Evolutionary conservation across 2,113 vertebrate species (phyloP), one percentile per base, ranked within the genome.

Genomic region (Ciconia stormi): DNA sequence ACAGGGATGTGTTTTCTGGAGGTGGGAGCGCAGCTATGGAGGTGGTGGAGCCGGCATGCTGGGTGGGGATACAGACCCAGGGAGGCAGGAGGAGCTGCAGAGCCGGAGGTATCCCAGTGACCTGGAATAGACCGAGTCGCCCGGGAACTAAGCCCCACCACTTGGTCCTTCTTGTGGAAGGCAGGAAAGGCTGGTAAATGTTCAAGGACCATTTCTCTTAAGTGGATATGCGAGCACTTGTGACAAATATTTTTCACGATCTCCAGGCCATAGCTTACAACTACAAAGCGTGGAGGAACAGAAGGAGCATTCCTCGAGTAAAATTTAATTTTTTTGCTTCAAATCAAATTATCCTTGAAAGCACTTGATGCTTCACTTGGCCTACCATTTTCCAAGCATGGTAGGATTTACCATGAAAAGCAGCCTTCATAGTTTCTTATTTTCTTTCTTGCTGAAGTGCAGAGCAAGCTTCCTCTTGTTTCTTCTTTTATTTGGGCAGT

Each of bases 1-100:
- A 7, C 3, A 3, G 18, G 12, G 52, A 32, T 0, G 0, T 13
- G 23, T 32, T 52, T 5, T 6, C 16, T 47, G 30, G 23, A 44
- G 59, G 29, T 73, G 27, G 23, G 34, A 78, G 23, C 8, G 12
- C 58, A 73, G 44, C 53, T 72, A 3, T n/a, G 40, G 58, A 83
- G 32, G 14, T 0, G 1, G 5, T 74, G 40, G 16, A 42, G 12
- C 44, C 0, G 0, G 4, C 19, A 19, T 73, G 20, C 58, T 3
- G 1, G 49, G 29, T 9, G 14, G 15, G 11, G 29, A 55, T 32
- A 25, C 15, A 40, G 46, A 26, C 10, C 7, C 3, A 2, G 30
- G 21, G 21, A 84, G 23, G 26, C 38, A n/a, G 72, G 49, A 84
- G 44, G 11, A 73, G 50, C 21, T 58, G 32, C 56, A 47, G 46